Evolutionary conservation across 2,797 vertebrate species (phyloP).

Genomic region (Kryptopterus vitreolus): DNA sequence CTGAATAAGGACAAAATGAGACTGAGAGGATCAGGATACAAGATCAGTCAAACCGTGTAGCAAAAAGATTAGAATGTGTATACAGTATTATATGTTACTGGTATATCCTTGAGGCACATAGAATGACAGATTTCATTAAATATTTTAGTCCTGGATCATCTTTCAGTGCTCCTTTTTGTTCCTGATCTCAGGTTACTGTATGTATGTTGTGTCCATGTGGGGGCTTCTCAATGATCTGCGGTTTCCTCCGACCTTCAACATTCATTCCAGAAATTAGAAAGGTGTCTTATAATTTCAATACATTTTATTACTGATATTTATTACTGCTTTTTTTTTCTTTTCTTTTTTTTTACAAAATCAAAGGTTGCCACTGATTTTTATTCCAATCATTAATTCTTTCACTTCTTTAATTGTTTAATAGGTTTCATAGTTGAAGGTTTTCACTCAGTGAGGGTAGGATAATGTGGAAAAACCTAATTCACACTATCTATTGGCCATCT

Average conservation of each 20-base stretch:
- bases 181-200: not conserved
- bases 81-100: not conserved
- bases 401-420: not conserved
- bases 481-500: not conserved
- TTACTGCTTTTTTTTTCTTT: no score
- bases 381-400: not conserved
- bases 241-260: not conserved
- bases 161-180: not conserved
- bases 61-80: not conserved
- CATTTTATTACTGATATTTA: no score
- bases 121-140: not conserved
- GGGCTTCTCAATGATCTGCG: not conserved
- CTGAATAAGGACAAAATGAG: not conserved
- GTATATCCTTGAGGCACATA: not conserved
- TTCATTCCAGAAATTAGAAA: no score
- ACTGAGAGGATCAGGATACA: not conserved
- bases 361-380: no score
- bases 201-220: not conserved
- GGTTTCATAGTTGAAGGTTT: not conserved
- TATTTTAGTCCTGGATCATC: not conserved
- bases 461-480: not conserved
- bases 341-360: not conserved
- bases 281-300: not conserved
- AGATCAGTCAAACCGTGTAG: not conserved
- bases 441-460: not conserved